phyloP scores from a whole-genome alignment of 2,888 invertebrate species.

The Saturnia japonica region DNA sequence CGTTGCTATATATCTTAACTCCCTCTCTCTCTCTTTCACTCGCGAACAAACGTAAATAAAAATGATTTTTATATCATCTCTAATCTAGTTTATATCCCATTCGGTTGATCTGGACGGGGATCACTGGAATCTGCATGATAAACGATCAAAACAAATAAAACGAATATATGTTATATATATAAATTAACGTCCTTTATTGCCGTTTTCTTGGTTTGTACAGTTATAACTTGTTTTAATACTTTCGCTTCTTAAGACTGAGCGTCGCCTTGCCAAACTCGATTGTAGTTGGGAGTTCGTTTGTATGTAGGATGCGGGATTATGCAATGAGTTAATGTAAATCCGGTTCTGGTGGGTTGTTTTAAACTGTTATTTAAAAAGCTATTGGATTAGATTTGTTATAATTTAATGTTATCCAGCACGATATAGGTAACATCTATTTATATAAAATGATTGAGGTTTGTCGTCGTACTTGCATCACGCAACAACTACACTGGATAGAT shows the following conservation, averaged over 20 bases:
- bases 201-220: conserved; percentile 2
- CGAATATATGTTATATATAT: conserved; percentile 32
- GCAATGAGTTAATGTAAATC: conserved; percentile 13
- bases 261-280: conserved; percentile 14
- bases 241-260: conserved; percentile 12
- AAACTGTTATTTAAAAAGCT: conserved; percentile 7
- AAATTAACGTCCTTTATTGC: conserved; percentile 37
- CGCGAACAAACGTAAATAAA: conserved; percentile 14
- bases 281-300: background rate
- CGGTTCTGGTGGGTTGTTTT: conserved; percentile 1
- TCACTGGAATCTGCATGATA: conserved; percentile 34
- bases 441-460: too few species aligned
- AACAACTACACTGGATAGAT: too few species aligned
- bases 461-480: too few species aligned
- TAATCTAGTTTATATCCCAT: conserved; percentile 22
- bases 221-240: conserved; percentile 16
- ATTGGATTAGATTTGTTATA: background rate
- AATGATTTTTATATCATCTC: conserved; percentile 18
- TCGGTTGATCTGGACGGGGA: conserved; percentile 25
- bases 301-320: conserved; percentile 12
- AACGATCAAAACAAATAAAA: conserved; percentile 38
- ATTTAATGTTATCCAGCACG: background rate
- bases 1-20: conserved; percentile 12
- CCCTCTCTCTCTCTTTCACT: background rate
- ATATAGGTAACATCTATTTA: too few species aligned